Base-by-base conservation (phyloP, 2,888 invertebrate species). In the Macrophya annulata region DNA sequence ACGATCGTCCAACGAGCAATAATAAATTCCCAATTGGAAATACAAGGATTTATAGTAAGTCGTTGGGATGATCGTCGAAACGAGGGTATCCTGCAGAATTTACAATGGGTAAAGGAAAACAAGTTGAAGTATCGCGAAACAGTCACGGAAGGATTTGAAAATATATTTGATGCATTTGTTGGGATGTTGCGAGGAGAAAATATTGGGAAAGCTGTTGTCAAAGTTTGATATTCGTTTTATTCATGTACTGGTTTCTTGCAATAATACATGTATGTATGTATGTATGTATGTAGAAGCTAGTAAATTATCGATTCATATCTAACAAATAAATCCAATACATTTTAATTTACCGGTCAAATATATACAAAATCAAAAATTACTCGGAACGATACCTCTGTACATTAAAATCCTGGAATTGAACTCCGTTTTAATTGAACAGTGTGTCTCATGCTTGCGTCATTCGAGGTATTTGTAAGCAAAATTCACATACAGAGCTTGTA, bases 61-160 rank as follows among this genome's bases (percentile, higher is more conserved):
- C 93, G 94, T 48, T 97, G 96, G 96, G 84, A 86, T 1, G 92
- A 95, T 86, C 94, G 95, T 84, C 96, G 95, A 95, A 91, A 93
- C 31, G 96, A 96, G 92, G 96, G 96, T 4, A 94, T 96, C 45
- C 90, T 94, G 40, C 95, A 96, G 88, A 96, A 97, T 92, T 89
- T 95, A 21, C 92, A 94, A 86, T 96, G 96, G 96, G 93, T 97
- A 85, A 93, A 93, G 77, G 95, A 96, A 94, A 97, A 96, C 65
- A 97, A 96, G 93, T 89, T 97, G 15, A 95, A 96, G 89, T 96
- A 96, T 90, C 94, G 94, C 87, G 97, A 97, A 92, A 96, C 96
- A 74, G 91, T 96, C 4, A 96, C 96, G 3, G 93, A 96, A 86
- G 97, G 97, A 1, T 97, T 97, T 92, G 96, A 96, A 87, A 96